Evolutionary conservation across 92 coral and sea anemone species (phyloP).

Genomic region (Paragorgia papillata): DNA sequence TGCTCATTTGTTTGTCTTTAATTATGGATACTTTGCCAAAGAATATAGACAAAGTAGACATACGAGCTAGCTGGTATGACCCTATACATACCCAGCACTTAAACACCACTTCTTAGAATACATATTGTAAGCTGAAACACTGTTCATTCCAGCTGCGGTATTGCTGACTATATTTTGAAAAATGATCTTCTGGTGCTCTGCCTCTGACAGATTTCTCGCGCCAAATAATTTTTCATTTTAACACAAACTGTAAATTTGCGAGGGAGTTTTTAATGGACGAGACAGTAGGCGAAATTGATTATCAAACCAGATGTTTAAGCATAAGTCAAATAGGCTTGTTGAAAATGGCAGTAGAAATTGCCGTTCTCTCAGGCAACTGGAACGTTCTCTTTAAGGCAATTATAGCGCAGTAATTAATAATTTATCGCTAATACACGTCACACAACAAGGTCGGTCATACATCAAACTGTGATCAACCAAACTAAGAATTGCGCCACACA

Average conservation of each 20-base stretch:
- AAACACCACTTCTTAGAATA: neutral
- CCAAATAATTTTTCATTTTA: constrained; percentile 13
- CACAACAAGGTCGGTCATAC: neutral
- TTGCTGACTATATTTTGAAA: neutral
- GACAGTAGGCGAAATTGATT: constrained; percentile 19
- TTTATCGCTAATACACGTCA: constrained; percentile 45
- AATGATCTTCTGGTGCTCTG: neutral
- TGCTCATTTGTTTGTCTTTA: constrained; percentile 44
- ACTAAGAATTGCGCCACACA: neutral
- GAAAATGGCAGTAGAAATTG: constrained; percentile 31
- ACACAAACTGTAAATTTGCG: constrained; percentile 27
- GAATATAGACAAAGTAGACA: constrained; percentile 18
- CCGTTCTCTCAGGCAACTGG: constrained; percentile 30
- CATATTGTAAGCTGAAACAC: no score
- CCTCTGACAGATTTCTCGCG: constrained; percentile 3
- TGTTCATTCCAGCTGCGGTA: no score
- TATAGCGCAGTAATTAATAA: constrained; percentile 30
- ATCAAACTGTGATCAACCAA: no score
- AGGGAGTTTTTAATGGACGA: constrained; percentile 34
- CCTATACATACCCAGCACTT: neutral
- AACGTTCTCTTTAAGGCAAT: constrained; percentile 36
- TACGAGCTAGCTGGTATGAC: no score
- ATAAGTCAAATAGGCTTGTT: constrained; percentile 25
- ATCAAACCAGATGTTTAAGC: constrained; percentile 29
- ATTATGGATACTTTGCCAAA: constrained; percentile 33